Evolutionary conservation across 2,888 invertebrate species (phyloP).

Genomic region (Eubasilissa splendida): DNA sequence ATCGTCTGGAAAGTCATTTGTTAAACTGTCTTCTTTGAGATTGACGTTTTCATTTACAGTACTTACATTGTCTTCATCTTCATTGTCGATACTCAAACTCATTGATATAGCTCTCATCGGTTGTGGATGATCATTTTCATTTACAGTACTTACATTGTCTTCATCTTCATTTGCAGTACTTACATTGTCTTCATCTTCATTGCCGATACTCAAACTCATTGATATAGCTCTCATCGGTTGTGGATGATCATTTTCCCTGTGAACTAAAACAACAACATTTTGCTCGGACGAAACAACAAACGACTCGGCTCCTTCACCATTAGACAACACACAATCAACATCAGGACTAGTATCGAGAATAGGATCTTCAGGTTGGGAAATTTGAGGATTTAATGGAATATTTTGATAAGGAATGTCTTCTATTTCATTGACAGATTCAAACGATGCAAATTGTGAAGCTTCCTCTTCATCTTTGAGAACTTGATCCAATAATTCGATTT

Average conservation of each 20-base stretch:
- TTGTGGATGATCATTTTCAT: slow-evolving; percentile 22
- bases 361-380: slow-evolving; percentile 59
- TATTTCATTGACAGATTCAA: slow-evolving; percentile 60
- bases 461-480: slow-evolving; percentile 71
- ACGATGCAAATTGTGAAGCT: slow-evolving; percentile 61
- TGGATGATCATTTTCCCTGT: slow-evolving; percentile 37
- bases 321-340: slow-evolving; percentile 69
- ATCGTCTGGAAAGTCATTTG: neutral
- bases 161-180: slow-evolving; percentile 62
- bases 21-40: neutral
- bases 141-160: slow-evolving; percentile 62
- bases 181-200: slow-evolving; percentile 68
- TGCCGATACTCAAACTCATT: slow-evolving; percentile 1
- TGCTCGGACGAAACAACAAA: slow-evolving; percentile 43
- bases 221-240: neutral
- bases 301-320: slow-evolving; percentile 59
- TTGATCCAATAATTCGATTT: slow-evolving; percentile 69
- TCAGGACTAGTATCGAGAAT: slow-evolving; percentile 64
- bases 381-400: slow-evolving; percentile 18
- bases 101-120: neutral
- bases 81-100: slow-evolving; percentile 6
- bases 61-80: slow-evolving; percentile 66
- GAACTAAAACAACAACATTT: slow-evolving; percentile 51
- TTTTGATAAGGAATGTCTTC: slow-evolving; percentile 5
- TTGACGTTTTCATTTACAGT: slow-evolving; percentile 14